phyloP scores from a whole-genome alignment of 30 jellyfish, hydroid and myxozoan species.

The Mastigias papua region DNA sequence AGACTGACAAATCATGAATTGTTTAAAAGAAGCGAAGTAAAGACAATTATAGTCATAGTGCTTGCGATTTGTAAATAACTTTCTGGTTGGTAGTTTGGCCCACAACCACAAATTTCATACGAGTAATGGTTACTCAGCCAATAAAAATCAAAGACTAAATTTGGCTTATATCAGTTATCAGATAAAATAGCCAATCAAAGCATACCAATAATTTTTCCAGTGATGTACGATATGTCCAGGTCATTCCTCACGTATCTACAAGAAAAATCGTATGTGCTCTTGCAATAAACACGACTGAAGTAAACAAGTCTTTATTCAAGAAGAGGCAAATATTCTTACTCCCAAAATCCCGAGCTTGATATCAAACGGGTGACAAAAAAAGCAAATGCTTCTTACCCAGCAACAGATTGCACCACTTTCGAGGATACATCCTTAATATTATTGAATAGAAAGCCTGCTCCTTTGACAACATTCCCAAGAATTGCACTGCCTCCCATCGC shows the following conservation, averaged over 20 bases:
- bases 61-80: too few species aligned
- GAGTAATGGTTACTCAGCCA: too few species aligned
- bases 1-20: too few species aligned
- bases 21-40: neutral
- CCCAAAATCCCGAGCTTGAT: neutral
- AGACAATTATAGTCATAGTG: too few species aligned
- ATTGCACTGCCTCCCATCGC: constrained; percentile 83
- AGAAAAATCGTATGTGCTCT: too few species aligned
- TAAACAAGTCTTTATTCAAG: neutral
- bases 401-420: constrained; percentile 89
- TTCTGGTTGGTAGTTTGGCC: too few species aligned
- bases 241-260: constrained; percentile 91
- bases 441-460: constrained; percentile 87
- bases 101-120: too few species aligned
- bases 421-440: constrained; percentile 93
- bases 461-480: constrained; percentile 92
- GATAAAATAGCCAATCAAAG: neutral
- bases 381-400: constrained; percentile 74
- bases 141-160: too few species aligned
- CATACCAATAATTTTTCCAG: constrained; percentile 87
- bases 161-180: neutral
- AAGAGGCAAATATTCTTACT: neutral
- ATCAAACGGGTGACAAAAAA: neutral
- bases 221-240: constrained; percentile 86
- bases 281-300: too few species aligned